A percentile compares a stretch with the other conserved stretches of the same genome.
Conservation (phyloP, 2,888 invertebrate species). For the Parochlus steinenii region DNA sequence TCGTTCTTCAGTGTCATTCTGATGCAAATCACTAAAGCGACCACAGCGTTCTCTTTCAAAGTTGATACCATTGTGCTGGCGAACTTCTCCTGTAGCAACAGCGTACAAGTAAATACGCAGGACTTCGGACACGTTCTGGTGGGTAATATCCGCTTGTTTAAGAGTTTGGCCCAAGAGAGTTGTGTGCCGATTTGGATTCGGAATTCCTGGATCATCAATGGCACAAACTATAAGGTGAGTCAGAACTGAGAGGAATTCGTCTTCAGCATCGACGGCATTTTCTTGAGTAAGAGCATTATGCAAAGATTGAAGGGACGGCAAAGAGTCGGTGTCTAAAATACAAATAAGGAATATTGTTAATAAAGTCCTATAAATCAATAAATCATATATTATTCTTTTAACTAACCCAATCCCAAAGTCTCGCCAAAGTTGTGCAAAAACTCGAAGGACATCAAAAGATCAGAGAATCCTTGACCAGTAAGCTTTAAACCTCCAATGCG, state of each 20-base stretch:
- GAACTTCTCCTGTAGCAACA: conserved; percentile 73
- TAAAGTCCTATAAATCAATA: not conserved
- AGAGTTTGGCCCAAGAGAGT: conserved; percentile 83
- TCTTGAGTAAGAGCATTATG: conserved; percentile 66
- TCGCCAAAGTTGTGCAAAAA: conserved; percentile 93
- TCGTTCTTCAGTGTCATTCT: conserved; percentile 46
- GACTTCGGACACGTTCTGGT: conserved; percentile 81
- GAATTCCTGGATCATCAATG: conserved; percentile 85
- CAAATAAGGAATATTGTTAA: conserved; percentile 9
- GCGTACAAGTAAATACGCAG: conserved; percentile 82
- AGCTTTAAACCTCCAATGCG: conserved; percentile 67
- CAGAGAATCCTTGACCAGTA: conserved; percentile 77
- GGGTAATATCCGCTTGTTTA: conserved; percentile 75
- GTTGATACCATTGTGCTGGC: conserved; percentile 61
- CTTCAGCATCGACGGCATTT: conserved; percentile 62
- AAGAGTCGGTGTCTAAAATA: conserved; percentile 57
- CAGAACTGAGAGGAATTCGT: conserved; percentile 74
- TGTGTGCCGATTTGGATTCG: conserved; percentile 75
- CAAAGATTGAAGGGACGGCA: conserved; percentile 73
- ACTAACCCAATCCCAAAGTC: conserved; percentile 79
- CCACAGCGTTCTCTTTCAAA: conserved; percentile 68
- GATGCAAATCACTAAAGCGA: conserved; percentile 67
- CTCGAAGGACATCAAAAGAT: conserved; percentile 89
- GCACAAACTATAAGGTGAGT: conserved; percentile 82
- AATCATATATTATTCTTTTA: conserved; percentile 2